Evolutionary conservation across 2,113 vertebrate genomes (phyloP).

Genomic region (Cebus imitator): DNA sequence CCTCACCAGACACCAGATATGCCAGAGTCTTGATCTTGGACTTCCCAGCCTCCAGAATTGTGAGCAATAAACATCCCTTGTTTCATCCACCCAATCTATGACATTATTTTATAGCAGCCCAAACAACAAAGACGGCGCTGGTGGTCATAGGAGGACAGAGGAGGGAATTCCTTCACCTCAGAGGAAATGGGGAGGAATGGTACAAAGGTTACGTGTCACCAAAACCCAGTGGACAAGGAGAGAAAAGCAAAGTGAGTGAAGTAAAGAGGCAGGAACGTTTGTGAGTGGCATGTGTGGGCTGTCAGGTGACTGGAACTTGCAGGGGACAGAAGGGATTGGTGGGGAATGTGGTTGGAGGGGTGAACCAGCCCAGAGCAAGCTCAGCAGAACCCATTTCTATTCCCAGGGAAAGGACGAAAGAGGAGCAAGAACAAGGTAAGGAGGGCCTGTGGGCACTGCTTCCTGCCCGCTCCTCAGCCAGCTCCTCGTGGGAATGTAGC

Average conservation of each 20-base stretch:
- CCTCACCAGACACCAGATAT: not conserved
- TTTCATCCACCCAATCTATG: too few relatives aligned
- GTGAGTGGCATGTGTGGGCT: not conserved
- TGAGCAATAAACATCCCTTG: not conserved
- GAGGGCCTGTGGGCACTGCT: not conserved
- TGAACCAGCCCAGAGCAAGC: not conserved
- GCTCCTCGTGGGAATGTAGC: not conserved
- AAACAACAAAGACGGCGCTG: not conserved
- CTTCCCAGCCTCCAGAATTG: not conserved
- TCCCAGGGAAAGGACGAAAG: not conserved
- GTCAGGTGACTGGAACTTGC: not conserved
- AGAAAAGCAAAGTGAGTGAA: not conserved
- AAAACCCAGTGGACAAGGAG: not conserved
- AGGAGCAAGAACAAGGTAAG: fast-evolving
- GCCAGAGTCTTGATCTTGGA: not conserved
- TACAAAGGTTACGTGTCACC: fast-evolving
- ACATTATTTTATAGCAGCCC: not conserved
- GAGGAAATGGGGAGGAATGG: not conserved
- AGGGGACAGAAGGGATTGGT: not conserved
- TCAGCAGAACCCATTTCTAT: not conserved
- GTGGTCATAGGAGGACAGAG: not conserved
- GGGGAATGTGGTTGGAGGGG: not conserved
- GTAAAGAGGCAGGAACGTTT: not conserved
- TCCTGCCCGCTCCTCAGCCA: fast-evolving
- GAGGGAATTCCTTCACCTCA: not conserved